Evolutionary conservation across 1,140 invertebrate species (phyloP).

Genomic region (Battus philenor): DNA sequence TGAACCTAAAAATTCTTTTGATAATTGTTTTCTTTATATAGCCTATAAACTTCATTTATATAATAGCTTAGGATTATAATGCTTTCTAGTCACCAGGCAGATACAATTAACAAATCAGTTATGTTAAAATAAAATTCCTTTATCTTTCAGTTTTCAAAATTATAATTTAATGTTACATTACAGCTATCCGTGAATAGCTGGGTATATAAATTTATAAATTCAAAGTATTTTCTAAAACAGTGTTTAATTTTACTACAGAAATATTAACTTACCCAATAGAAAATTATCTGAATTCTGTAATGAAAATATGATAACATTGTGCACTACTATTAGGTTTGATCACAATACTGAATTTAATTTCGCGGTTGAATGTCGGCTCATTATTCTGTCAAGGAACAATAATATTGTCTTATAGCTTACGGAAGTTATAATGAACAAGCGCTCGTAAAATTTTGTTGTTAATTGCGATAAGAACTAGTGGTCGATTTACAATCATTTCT

Average conservation of each 20-base stretch:
- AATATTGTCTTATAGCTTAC: conserved; percentile 35
- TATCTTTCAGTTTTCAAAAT: too few relatives aligned
- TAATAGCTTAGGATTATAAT: too few relatives aligned
- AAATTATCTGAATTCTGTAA: conserved; percentile 21
- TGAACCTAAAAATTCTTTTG: conserved; percentile 45
- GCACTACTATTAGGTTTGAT: conserved; percentile 4
- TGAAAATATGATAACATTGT: conserved; percentile 17
- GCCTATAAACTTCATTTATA: too few relatives aligned
- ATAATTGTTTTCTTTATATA: too few relatives aligned
- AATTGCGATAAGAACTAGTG: conserved; percentile 39
- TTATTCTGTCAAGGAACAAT: conserved; percentile 24
- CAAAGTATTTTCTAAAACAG: too few relatives aligned
- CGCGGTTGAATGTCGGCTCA: conserved; percentile 26
- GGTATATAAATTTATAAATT: too few relatives aligned
- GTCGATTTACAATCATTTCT: neutral
- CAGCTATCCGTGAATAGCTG: too few relatives aligned
- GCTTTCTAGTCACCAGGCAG: too few relatives aligned
- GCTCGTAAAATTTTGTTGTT: conserved; percentile 48
- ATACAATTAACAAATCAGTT: too few relatives aligned
- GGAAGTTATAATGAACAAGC: conserved; percentile 43
- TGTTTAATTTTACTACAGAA: too few relatives aligned
- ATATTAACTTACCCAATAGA: conserved; percentile 28
- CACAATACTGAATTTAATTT: conserved; percentile 29
- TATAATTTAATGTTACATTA: too few relatives aligned
- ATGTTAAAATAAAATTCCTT: too few relatives aligned